Base-by-base conservation (phyloP, 2,888 invertebrate genomes). In the Rhaphigaster nebulosa region DNA sequence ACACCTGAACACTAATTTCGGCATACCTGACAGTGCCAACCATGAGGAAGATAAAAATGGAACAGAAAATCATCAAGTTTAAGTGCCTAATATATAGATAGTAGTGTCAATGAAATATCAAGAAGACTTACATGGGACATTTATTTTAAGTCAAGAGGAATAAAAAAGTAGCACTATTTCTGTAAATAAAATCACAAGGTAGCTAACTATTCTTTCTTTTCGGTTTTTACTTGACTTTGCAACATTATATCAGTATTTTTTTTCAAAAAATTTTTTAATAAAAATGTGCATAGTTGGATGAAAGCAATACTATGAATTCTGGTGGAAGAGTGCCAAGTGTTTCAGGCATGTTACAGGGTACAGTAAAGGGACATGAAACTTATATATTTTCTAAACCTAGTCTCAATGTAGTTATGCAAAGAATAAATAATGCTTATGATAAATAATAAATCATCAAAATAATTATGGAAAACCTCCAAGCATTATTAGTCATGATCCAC, bases 51-150 rank as follows among this genome's bases (percentile, higher is more conserved):
- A 84, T 84, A 50, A 45, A 26, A 84, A 45, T 18, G 15, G 29
- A n/a, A 84, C 45, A 45, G 84, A 87, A 38, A 76, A 76, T 76
- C 34, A 76, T 76, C 70, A 76, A 38, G 70, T 76, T 38, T 76
- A 76, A 76, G 70, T 76, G 70, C 84, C 84, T 84, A 26, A 50
- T 84, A 38, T 2, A 41, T 8, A 80, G 26, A 80, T 80, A 45
- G 41, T 23, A 12, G 3, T 80, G 41, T 41, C 41, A 80, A 34
- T 65, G 65, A 65, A 65, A 5, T 5, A 34, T 34, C 34, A 76
- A 76, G 34, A 38, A 76, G 34, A 70, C 34, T 34, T 34, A 34
- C 18, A 70, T 20, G 20, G 70, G 70, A 70, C 5, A 34, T 34
- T 20, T 34, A 84, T 34, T 80, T 41, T n/a, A 84, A 84, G 26